Conservation (phyloP, 2,113 vertebrate species). For the Glareola pratincola region DNA sequence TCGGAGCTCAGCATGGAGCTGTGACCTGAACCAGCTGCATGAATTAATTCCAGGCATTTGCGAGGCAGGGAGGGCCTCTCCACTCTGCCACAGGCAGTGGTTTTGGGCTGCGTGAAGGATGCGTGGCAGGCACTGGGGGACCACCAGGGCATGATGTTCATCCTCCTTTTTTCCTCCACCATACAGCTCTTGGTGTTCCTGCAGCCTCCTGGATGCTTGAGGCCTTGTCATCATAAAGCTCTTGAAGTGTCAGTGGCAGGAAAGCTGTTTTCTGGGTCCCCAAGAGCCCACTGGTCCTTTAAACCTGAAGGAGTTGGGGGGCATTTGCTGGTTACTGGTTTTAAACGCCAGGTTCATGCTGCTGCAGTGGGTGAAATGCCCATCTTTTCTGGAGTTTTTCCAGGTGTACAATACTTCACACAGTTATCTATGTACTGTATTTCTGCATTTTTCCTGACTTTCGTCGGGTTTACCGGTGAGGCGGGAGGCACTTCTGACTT, state of each 20-base stretch:
- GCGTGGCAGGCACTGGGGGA: neutral
- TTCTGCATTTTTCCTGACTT: neutral
- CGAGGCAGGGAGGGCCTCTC: neutral
- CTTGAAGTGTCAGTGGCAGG: neutral
- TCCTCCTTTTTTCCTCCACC: neutral
- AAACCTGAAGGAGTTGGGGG: neutral
- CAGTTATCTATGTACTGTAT: slow-evolving; percentile 12
- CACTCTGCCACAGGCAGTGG: neutral
- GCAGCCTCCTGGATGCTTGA: neutral
- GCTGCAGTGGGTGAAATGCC: slow-evolving; percentile 11
- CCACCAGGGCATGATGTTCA: neutral
- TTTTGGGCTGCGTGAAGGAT: neutral
- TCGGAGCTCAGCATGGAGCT: neutral
- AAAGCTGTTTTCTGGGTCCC: neutral
- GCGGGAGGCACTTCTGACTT: neutral
- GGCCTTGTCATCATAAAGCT: neutral
- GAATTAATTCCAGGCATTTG: neutral
- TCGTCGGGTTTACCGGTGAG: neutral
- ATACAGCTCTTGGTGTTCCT: neutral
- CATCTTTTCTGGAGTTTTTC: neutral
- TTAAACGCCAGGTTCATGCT: neutral
- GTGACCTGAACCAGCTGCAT: neutral
- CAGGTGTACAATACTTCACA: neutral
- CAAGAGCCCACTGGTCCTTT: neutral
- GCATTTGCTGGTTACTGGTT: neutral